Conservation (phyloP, 1,140 invertebrate species). For the Drosophila busckii region DNA sequence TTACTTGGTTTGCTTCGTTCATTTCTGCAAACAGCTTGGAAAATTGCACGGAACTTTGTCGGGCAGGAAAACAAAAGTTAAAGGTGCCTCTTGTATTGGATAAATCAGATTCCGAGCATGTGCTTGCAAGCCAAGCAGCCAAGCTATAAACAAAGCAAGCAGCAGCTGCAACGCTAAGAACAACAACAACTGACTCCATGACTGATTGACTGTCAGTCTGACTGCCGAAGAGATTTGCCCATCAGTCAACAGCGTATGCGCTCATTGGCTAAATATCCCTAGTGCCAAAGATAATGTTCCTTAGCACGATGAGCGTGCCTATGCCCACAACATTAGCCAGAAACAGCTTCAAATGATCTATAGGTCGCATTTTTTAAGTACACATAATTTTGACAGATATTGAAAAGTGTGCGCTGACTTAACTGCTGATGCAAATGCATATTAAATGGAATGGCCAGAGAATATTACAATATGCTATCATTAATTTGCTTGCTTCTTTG, state of each 20-base stretch:
- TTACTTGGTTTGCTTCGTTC: constrained; percentile 61
- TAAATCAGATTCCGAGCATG: constrained; percentile 36
- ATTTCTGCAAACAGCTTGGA: constrained; percentile 70
- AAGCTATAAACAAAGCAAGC: neutral
- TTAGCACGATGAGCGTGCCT: neutral
- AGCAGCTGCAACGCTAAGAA: neutral
- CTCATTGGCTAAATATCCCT: neutral
- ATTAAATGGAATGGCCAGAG: too few relatives aligned
- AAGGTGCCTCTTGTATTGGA: constrained; percentile 51
- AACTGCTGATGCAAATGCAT: too few relatives aligned
- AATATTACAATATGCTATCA: constrained; percentile 23
- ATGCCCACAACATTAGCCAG: neutral
- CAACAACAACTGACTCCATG: neutral
- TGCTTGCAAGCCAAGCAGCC: neutral
- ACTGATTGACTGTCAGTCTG: neutral
- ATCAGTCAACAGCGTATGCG: neutral
- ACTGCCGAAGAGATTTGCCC: neutral
- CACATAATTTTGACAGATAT: too few relatives aligned
- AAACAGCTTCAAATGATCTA: neutral
- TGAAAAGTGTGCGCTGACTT: too few relatives aligned
- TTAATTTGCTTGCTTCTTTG: constrained; percentile 26
- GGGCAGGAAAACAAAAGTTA: constrained; percentile 50
- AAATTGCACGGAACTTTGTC: constrained; percentile 64
- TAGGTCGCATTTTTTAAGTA: too few relatives aligned
- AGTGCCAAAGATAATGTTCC: neutral